These are phyloP conservation scores for Nothura maculosa DNA, from an alignment of 2,797 vertebrate genomes.

Conservation along the genomic window DNA sequence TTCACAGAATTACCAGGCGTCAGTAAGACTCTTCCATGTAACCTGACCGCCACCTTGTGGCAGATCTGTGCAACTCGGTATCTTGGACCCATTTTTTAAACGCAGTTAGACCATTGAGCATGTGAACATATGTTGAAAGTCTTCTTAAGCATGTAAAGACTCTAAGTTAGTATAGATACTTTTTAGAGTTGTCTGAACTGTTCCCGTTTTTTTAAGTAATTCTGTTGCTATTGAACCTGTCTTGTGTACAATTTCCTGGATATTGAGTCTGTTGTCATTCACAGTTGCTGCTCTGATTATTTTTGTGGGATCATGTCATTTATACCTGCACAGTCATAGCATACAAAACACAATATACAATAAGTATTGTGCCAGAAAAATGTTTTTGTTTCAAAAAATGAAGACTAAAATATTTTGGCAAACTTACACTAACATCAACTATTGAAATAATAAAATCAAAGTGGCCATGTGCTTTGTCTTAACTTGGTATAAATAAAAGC, in stretches of 20 bases:
- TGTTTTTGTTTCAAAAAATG: neutral
- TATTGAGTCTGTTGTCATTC: fast-evolving
- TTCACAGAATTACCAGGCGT: neutral
- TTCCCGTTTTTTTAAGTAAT: neutral
- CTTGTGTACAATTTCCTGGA: neutral
- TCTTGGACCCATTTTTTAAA: fast-evolving
- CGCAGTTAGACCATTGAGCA: neutral
- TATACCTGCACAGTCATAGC: fast-evolving
- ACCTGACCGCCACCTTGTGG: neutral
- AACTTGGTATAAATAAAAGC: neutral
- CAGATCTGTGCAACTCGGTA: neutral
- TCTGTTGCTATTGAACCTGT: fast-evolving
- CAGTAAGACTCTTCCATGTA: neutral
- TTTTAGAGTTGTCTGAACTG: neutral
- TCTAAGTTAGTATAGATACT: neutral
- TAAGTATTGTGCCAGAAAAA: neutral
- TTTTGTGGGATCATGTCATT: neutral
- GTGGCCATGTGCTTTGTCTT: neutral
- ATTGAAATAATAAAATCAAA: neutral
- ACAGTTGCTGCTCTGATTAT: fast-evolving
- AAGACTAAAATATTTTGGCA: neutral
- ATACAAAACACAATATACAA: neutral
- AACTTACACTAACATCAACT: neutral
- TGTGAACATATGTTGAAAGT: fast-evolving
- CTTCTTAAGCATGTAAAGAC: neutral